Base-by-base conservation (phyloP, 2,797 vertebrate species). In the Esox lucius region DNA sequence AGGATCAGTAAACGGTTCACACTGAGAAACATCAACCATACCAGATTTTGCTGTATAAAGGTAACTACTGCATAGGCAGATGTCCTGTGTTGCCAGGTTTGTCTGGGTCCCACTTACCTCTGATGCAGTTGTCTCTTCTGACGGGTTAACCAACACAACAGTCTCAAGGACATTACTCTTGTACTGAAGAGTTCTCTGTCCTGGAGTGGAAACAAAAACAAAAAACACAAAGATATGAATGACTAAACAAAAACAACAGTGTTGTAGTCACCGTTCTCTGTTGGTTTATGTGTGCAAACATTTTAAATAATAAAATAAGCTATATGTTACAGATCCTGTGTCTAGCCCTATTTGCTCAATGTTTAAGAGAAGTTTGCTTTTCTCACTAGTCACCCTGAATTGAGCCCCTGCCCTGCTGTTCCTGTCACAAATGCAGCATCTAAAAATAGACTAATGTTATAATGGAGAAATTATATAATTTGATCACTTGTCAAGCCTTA, bases 91-190 rank as follows among this genome's bases (percentile, higher is more conserved):
- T 64, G 39, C 59, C n/a, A 46, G 12, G 26, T 28, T 26, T 31
- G 9, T 33, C 53, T 42, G 76, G 59, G 82, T 87, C 77, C 98
- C 33, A 42, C 70, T 76, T 91, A 99, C 98, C 96, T 98, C 95
- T 78, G 94, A 92, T 69, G 90, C 88, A 6, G 94, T 83, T 24
- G 94, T 94, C 73, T 96, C 93, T 83, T 94, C 93, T 78, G 94
- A 94, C 51, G 96, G 96, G 85, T 98, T 99, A 71, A 99, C 96
- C 86, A 99, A 88, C 86, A 98, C 95, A 78, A 95, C 92, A 0
- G 96, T 97, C 83, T 97, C 90, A 48, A 99, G 94, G 72, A 91
- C 94, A 83, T 97, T 94, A 81, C 96, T 98, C 85, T 89, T 94
- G 85, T 97, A 95, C 85, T 94, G 95, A 51, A 98, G 95, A 83